Conservation (phyloP, 2,888 invertebrate species). For the Lissocephala sabroskyi region DNA sequence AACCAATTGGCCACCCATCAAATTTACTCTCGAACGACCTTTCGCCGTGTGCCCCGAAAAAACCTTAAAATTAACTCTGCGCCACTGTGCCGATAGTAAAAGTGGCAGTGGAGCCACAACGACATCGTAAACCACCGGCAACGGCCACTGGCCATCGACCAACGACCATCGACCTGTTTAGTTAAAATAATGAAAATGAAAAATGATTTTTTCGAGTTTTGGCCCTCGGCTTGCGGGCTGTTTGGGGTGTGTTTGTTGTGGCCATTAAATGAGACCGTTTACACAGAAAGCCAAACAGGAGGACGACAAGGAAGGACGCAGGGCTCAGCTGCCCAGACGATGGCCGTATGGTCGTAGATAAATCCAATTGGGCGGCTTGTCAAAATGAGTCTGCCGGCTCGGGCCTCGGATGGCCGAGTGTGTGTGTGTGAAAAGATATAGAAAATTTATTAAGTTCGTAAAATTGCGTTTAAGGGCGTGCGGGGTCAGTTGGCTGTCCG, state of each 20-base stretch:
- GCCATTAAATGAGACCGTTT: conserved; percentile 52
- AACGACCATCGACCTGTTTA: conserved; percentile 54
- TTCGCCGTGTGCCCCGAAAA: no score
- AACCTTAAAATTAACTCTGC: conserved; percentile 15
- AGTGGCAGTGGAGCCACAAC: conserved; percentile 16
- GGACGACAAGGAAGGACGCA: conserved; percentile 6
- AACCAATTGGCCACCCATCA: no score
- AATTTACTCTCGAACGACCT: no score
- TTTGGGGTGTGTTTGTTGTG: conserved; percentile 30
- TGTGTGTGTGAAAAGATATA: conserved; percentile 47
- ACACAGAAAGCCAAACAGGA: no score
- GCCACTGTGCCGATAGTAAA: conserved; percentile 32
- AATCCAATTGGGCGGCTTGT: conserved; percentile 57
- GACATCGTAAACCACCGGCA: not conserved
- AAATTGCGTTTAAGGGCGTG: conserved; percentile 37
- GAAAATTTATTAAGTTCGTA: conserved; percentile 61
- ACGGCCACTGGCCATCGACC: conserved; percentile 8
- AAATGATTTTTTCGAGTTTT: conserved; percentile 37
- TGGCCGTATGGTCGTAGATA: conserved; percentile 33
- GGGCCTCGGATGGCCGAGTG: conserved; percentile 8
- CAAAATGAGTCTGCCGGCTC: conserved; percentile 31
- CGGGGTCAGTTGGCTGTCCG: conserved; percentile 14
- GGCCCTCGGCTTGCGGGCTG: no score
- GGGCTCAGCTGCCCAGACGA: conserved; percentile 11
- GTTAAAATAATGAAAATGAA: conserved; percentile 64